phyloP scores from a whole-genome alignment of 2,797 vertebrate genomes.

The Protosalanx chinensis region DNA sequence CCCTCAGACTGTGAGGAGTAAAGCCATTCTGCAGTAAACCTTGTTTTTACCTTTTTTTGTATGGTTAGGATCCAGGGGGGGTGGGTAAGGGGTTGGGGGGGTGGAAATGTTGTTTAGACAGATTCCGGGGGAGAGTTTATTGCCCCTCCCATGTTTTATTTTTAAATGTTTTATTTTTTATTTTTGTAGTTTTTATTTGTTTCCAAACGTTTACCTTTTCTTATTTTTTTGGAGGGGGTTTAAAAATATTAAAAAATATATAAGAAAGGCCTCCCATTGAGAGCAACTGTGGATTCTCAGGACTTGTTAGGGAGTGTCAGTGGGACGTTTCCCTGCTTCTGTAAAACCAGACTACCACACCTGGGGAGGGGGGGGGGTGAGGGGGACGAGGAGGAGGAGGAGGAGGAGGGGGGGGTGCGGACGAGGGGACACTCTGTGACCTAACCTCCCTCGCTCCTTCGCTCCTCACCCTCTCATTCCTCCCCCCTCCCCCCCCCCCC shows the following conservation, averaged over 20 bases:
- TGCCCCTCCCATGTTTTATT: conserved; percentile 58
- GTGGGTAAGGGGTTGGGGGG: conserved; percentile 43
- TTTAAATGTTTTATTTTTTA: conserved; percentile 33
- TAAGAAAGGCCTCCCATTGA: conserved; percentile 49
- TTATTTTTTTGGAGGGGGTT: conserved; percentile 12
- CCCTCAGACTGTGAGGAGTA: conserved; percentile 84
- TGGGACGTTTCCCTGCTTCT: conserved; percentile 70
- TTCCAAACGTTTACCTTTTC: conserved; percentile 28
- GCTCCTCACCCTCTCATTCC: conserved; percentile 41
- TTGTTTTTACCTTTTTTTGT: conserved; percentile 79
- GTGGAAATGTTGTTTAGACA: conserved; percentile 57
- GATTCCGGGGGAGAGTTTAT: conserved; percentile 56
- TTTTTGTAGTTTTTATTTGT: conserved; percentile 18
- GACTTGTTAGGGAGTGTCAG: conserved; percentile 72
- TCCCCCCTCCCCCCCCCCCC: conserved; percentile 51
- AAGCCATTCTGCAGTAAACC: conserved; percentile 83
- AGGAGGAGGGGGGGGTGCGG: conserved; percentile 31
- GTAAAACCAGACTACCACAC: conserved; percentile 62
- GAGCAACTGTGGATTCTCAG: conserved; percentile 73
- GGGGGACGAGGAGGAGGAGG: conserved; percentile 35
- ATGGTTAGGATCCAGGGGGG: conserved; percentile 67
- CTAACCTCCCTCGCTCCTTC: conserved; percentile 44
- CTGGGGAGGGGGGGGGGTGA: conserved; percentile 42
- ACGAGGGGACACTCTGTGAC: conserved; percentile 7
- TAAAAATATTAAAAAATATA: background rate